Evolutionary conservation across 1,140 invertebrate genomes (phyloP), one percentile per base, ranked within the genome.

Genomic region (Ephestia elutella): DNA sequence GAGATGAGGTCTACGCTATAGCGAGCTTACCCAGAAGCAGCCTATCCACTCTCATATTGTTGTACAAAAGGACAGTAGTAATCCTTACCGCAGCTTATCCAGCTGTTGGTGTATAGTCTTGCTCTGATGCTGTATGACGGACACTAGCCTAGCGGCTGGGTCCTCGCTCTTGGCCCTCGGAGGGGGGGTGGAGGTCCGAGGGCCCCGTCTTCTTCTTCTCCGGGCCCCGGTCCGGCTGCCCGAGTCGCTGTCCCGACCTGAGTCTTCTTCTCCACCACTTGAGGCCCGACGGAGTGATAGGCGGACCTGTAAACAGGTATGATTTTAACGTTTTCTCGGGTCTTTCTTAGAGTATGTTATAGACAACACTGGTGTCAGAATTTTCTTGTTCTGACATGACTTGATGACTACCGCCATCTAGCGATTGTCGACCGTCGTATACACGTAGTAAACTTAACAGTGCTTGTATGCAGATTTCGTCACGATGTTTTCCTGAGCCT

Each of bases 91-190:
- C 53, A 93, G 78, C 74, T 92, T 91, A 66, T 91, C 90, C 59
- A 94, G 87, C 78, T 96, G 93, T 59, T 92, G 91, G 66, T 94
- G 92, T 62, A 96, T 94, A n/a, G 93, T 94, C 75, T 94, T 92
- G 69, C 94, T 94, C 87, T 96, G 94, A n/a, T 92, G 92, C 59
- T 95, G 88, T 61, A 96, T 94, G 61, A 95, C 90, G 66, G 94
- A 93, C 59, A 95, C 91, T 13, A 96, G 89, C 60, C 92, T 90
- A 59, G 95, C 93, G 54, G 93, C 93, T 55, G 80, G 89, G 68
- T 87, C 90, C 66, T 84, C 82, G 59, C 74, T 84, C n/a, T 70
- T 82, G 17, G 75, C 73, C 19, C 75, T 66, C 0, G 81, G 81
- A 1, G 84, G 82, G 0, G 86, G 84, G 0, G 80, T 86, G 44